phyloP scores from a whole-genome alignment of 1,140 invertebrate species.

The Nasonia giraulti region DNA sequence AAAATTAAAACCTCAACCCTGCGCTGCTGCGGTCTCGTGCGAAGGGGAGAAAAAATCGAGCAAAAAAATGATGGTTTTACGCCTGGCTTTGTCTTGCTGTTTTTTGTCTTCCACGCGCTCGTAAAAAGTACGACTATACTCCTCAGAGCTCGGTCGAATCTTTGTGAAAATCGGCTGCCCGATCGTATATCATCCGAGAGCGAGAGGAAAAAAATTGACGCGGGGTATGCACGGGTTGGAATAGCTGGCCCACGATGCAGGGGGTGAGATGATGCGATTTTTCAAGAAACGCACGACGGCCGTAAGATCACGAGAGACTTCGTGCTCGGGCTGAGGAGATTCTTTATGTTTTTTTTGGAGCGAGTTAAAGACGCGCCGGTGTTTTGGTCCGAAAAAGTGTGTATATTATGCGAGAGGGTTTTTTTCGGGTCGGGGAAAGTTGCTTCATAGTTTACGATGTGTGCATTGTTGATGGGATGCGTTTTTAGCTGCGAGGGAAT shows the following conservation, averaged over 20 bases:
- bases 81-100: not conserved
- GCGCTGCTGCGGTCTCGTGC: slow-evolving; percentile 14
- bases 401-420: not conserved
- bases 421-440: not conserved
- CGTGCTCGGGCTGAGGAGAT: not conserved
- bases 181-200: slow-evolving; percentile 14
- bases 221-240: not conserved
- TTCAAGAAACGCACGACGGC: not conserved
- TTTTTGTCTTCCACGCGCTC: not conserved
- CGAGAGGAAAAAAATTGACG: not conserved
- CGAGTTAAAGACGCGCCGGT: not conserved
- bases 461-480: not conserved
- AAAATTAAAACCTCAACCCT: slow-evolving; percentile 39
- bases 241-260: not conserved
- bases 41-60: not conserved
- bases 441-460: not conserved
- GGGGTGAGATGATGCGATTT: slow-evolving; percentile 21
- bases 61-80: slow-evolving; percentile 23
- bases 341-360: not conserved
- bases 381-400: not conserved
- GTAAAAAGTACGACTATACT: slow-evolving; percentile 9
- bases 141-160: not conserved
- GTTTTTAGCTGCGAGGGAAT: not conserved
- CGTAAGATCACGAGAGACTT: not conserved
- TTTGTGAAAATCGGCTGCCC: slow-evolving; percentile 20